Base-by-base conservation (phyloP, 1,140 invertebrate genomes). In the Drosophila ohnishii region DNA sequence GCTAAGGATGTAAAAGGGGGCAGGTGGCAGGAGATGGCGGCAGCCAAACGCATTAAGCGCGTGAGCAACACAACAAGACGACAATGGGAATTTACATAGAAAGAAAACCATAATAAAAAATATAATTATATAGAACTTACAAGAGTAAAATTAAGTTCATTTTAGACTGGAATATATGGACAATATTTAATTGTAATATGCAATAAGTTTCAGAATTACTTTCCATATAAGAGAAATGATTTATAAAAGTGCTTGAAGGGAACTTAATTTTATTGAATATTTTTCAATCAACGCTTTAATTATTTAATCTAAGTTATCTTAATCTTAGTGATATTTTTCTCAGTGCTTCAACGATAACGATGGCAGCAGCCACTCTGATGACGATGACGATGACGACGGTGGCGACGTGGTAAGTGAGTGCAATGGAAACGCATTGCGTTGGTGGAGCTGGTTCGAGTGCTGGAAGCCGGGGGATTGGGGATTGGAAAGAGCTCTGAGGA, bases 371-470 rank as follows among this genome's bases (percentile, higher is more conserved):
- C 25, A 67, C 32, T 45, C 72, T 40, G 61, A 75, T 37, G 50
- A 72, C 28, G 48, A 63, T 34, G 34, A 34, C n/a, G 28, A 14
- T 30, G 56, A 39, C 30, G 47, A 61, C n/a, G 58, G 40, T 47
- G 47, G 28, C 51, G 42, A 63, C 58, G 60, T 62, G 70, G 74
- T 77, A 70, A 80, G 74, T 80, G 70, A 77, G 67, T 85, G 81
- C 81, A 84, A 56, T 61, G 72, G 51, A 42, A 82, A 72, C 76
- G 66, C 73, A 73, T 39, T 62, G 48, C 60, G 55, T 62, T 53
- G 51, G 56, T 16, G 57, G 58, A n/a, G 16, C 28, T 34, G 11
- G 11, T 9, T 16, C 4, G 50, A 53, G 50, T 19, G 30, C 50
- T 9, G 32, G 9, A 30, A 37, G 10, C 28, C 34, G 28, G 35